Conservation (phyloP, 1,140 invertebrate species). For the Heliconius melpomene region DNA sequence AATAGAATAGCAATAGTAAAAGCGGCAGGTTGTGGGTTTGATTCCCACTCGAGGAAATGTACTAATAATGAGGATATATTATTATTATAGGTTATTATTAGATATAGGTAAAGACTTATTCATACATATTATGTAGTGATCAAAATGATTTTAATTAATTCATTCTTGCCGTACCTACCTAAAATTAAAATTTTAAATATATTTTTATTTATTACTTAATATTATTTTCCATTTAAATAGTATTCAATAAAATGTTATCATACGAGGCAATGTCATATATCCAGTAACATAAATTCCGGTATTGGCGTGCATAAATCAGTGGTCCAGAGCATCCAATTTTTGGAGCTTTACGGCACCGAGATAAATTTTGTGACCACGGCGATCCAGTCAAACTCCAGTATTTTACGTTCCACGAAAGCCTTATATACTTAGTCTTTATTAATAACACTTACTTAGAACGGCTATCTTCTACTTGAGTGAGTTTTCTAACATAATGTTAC, state of each 20-base stretch:
- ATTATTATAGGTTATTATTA: too few relatives aligned
- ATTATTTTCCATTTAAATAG: background rate
- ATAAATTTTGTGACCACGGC: conserved; percentile 37
- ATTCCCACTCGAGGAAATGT: too few relatives aligned
- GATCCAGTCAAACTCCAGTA: conserved; percentile 26
- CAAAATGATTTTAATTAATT: too few relatives aligned
- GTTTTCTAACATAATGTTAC: background rate
- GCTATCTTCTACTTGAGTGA: conserved; percentile 12
- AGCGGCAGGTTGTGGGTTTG: too few relatives aligned
- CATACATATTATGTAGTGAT: too few relatives aligned
- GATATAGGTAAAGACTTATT: too few relatives aligned
- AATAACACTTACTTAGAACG: conserved; percentile 11
- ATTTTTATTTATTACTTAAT: background rate
- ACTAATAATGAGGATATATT: too few relatives aligned
- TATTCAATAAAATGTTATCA: conserved; percentile 30
- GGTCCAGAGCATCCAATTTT: conserved; percentile 39
- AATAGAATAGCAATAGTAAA: too few relatives aligned
- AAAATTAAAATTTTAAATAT: too few relatives aligned
- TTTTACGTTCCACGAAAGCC: conserved; percentile 25
- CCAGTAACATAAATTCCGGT: conserved; percentile 33
- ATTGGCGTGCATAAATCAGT: conserved; percentile 40
- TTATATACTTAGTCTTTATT: conserved; percentile 21
- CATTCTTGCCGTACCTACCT: too few relatives aligned
- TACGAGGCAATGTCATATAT: conserved; percentile 25
- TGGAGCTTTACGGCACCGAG: conserved; percentile 37